Evolutionary conservation across 2,113 vertebrate genomes (phyloP), one percentile per base, ranked within the genome.

Genomic region (Notechis scutatus): DNA sequence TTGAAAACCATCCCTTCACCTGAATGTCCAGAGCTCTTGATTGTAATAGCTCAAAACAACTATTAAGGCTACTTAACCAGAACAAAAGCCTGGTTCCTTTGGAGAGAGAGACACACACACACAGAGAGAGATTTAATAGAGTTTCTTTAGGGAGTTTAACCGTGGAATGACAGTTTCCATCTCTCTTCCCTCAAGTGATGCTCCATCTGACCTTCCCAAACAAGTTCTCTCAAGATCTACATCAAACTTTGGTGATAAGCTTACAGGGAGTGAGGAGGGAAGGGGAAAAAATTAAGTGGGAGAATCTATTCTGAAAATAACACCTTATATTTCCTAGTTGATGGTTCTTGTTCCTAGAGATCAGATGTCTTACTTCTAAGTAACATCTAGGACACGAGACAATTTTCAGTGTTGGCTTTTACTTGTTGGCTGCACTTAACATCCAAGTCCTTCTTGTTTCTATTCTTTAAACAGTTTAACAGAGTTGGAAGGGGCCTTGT

Each of bases 141-240:
- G 90, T 12, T 39, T 7, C 0, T 0, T n/a, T 87, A 21, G 5
- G 87, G 12, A 89, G 64, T 54, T 92, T 88, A 1, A 9, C 54
- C 1, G 6, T 0, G 0, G 21, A 5, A 8, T 34, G 50, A 2
- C 0, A 0, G 2, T 50, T 39, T 45, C 45, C 55, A 39, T 55
- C 23, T n/a, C 59, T 89, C n/a, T 92, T 23, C 42, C 29, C 59
- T 0, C 0, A 23, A 34, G 15, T 74, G 15, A 3, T 8, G 20
- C 94, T 0, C 0, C n/a, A 56, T 50, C 7, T 26, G 24, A 50
- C 90, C 24, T 0, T 69, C 86, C 39, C 0, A 50, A 0, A 92
- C n/a, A n/a, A 39, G 11, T 42, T 54, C 57, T 59, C 34, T 42
- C 54, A n/a, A 59, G 61, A n/a, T 54, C n/a, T 50, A 39, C 47